Evolutionary conservation across 2,797 vertebrate species (phyloP), one percentile per base, ranked within the genome.

Genomic region (Capromys pilorides): DNA sequence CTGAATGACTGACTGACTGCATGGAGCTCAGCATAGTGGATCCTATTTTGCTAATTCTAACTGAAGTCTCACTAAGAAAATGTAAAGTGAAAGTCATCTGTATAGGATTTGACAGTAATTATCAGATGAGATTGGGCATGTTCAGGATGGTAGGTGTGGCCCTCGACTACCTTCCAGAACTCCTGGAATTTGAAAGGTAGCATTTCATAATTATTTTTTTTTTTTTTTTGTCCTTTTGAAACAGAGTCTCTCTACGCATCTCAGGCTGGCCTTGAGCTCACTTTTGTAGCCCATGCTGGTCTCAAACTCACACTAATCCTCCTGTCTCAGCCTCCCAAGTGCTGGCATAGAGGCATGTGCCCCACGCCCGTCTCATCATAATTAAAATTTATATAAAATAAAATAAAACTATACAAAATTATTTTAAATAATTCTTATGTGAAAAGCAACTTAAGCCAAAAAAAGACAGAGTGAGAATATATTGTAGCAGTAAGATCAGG

Each of bases 141-240:
- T 57, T 57, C 3, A 18, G 54, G 54, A 57, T 57, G 54, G 54
- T 57, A 4, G 54, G 54, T 18, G 18, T 57, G 54, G 54, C 54
- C 54, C 14, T 57, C 16, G 54, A 57, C 54, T 66, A 0, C 51
- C 73, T 91, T 88, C 93, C 31, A 57, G 66, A 93, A 95, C 95
- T 92, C 67, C 71, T 66, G 5, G 8, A 71, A 41, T 83, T 91
- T 88, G 45, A 91, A 81, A 75, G 33, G n/a, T n/a, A 94, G 3
- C 31, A n/a, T 61, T 73, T 89, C 79, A 57, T 22, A 67, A 28
- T 75, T 45, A 45, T 45, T 45, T 45, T 45, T 45, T 45, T 45
- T 45, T 45, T 45, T 45, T 45, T 45, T 45, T 45, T 45, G 4
- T 4, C 8, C 45, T 45, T 45, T 45, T 8, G 8, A 45, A 8